Base-by-base conservation (phyloP, 2,888 invertebrate genomes). In the Melolontha melolontha region DNA sequence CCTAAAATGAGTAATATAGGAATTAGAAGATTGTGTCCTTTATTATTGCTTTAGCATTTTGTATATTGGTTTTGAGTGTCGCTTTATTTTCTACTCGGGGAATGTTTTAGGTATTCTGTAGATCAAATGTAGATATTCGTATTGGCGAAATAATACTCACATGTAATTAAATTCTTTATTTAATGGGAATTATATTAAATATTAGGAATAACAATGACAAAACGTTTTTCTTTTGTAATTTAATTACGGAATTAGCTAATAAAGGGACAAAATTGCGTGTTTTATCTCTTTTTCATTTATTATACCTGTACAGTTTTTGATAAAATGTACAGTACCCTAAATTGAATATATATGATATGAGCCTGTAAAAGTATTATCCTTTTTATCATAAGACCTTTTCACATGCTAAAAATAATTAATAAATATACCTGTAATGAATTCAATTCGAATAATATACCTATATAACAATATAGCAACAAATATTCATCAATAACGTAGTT, bases 401-500 rank as follows among this genome's bases (percentile, higher is more conserved):
- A 67, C 63, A 72, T 65, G 54, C 67, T 64, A 70, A 74, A 72
- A 62, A 63, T 69, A 67, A 72, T 74, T 74, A 73, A 74, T 74
- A 76, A 77, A 77, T 77, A 77, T 76, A 72, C 75, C 70, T 73
- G 76, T 64, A 57, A 64, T 67, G 67, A 55, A 59, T 66, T 66
- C 68, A 72, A 63, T 55, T 69, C 66, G 64, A 67, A 67, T 62
- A 64, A 67, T 70, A 71, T 62, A 44, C 65, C 77, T 80, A 79
- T 80, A 67, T 79, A 80, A 80, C 80, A 79, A 80, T 80, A 78
- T 80, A 79, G 80, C 79, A 80, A 81, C 80, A 80, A 80, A 80
- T 79, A 75, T 78, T 74, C 74, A 74, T 74, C 49, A 52, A 64
- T 54, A 64, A 64, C 52, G 40, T 54, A 64, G 54, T 42, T 11